phyloP scores from a whole-genome alignment of 1,140 invertebrate species.

The Orchestia grillus region DNA sequence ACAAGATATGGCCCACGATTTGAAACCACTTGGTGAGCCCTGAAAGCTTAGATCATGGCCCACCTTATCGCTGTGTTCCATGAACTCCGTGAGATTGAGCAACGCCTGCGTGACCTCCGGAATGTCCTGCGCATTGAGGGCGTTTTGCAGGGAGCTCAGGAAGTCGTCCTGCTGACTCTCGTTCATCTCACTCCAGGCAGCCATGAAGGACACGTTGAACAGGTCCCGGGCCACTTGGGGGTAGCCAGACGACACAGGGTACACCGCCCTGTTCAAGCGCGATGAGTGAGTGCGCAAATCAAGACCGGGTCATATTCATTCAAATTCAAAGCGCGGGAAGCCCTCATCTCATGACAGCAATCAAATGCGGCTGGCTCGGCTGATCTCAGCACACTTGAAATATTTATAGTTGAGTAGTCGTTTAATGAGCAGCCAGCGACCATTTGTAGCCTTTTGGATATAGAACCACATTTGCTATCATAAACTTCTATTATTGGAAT shows the following conservation, averaged over 20 bases:
- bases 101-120: slow-evolving; percentile 98
- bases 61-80: slow-evolving; percentile 97
- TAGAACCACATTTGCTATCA: no score
- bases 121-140: slow-evolving; percentile 91
- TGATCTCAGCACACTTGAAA: neutral
- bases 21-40: no score
- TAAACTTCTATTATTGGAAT: no score
- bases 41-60: slow-evolving; percentile 12
- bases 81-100: slow-evolving; percentile 97
- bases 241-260: slow-evolving; percentile 93
- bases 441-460: no score
- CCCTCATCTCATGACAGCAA: neutral
- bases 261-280: slow-evolving; percentile 79
- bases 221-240: slow-evolving; percentile 93
- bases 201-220: slow-evolving; percentile 99
- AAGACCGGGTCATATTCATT: neutral
- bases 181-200: slow-evolving; percentile 96
- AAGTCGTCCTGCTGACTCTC: slow-evolving; percentile 87
- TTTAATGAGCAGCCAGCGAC: neutral
- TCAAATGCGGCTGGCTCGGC: neutral
- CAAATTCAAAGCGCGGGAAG: neutral
- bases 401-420: neutral
- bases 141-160: slow-evolving; percentile 88
- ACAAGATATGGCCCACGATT: no score
- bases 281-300: neutral